Percentiles rank a stretch among this genome's conserved stretches.
Conservation (phyloP, 2,113 vertebrate genomes). For the Proterorhinus semilunaris region DNA sequence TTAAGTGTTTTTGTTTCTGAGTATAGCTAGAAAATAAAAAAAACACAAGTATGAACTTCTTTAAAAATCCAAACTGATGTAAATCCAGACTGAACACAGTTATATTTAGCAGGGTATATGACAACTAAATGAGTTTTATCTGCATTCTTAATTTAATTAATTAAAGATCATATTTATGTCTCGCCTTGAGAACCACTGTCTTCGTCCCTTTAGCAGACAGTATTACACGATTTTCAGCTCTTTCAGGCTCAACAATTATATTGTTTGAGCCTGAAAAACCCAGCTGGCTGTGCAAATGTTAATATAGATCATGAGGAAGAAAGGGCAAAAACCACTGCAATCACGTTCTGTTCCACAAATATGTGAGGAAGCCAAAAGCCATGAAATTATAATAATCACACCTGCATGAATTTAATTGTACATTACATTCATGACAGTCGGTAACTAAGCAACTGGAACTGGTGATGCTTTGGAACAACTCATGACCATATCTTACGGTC, state of each 20-base stretch:
- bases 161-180: too few species aligned
- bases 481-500: background rate
- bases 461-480: constrained; percentile 11
- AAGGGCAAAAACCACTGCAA: background rate
- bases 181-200: too few species aligned
- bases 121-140: too few species aligned
- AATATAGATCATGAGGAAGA: background rate
- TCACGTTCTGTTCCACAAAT: background rate
- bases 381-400: background rate
- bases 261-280: background rate
- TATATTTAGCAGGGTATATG: too few species aligned
- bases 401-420: background rate
- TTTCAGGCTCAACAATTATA: background rate
- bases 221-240: too few species aligned
- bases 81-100: too few species aligned
- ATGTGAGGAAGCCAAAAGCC: background rate
- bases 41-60: too few species aligned
- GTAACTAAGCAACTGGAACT: background rate
- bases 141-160: too few species aligned
- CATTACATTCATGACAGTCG: background rate
- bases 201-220: too few species aligned
- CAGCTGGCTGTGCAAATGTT: background rate
- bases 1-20: too few species aligned
- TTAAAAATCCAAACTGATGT: too few species aligned
- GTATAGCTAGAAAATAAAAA: too few species aligned